A percentile compares a stretch with the other conserved stretches of the same genome.
Evolutionary conservation across 37 sponge, comb jelly and placozoan species (phyloP).

Genomic region (Dysidea cf. avara): DNA sequence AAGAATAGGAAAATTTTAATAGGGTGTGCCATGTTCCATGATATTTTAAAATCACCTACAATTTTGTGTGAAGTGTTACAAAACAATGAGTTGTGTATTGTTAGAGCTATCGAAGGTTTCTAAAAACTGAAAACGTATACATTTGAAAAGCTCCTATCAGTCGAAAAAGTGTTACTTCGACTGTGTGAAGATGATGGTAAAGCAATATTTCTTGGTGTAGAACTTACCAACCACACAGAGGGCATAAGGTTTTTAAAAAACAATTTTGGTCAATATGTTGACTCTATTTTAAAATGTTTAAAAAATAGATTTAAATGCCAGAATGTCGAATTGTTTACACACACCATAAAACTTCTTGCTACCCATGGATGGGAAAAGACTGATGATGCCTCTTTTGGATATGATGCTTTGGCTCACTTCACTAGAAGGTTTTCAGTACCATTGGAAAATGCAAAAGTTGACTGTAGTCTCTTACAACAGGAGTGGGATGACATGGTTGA

Average conservation of each 20-base stretch:
- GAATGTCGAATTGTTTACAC: slow-evolving; percentile 5
- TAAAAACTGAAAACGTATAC: slow-evolving; percentile 10
- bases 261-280: too few relatives aligned
- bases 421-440: slow-evolving; percentile 12
- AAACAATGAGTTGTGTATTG: slow-evolving; percentile 40
- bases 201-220: too few relatives aligned
- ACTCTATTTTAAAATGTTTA: too few relatives aligned
- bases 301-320: too few relatives aligned
- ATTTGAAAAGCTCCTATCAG: slow-evolving; percentile 33
- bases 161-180: slow-evolving; percentile 28
- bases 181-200: slow-evolving; percentile 17
- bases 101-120: slow-evolving; percentile 47
- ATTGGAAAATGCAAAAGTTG: slow-evolving; percentile 20
- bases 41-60: too few relatives aligned
- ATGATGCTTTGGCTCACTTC: too few relatives aligned
- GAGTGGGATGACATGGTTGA: slow-evolving; percentile 43
- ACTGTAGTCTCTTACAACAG: slow-evolving; percentile 3
- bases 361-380: too few relatives aligned
- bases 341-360: too few relatives aligned
- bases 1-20: slow-evolving; percentile 13
- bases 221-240: too few relatives aligned
- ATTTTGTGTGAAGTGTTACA: too few relatives aligned
- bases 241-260: too few relatives aligned
- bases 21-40: slow-evolving; percentile 51
- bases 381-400: too few relatives aligned